Base-by-base conservation (phyloP, 2,113 vertebrate genomes). In the Spea bombifrons region DNA sequence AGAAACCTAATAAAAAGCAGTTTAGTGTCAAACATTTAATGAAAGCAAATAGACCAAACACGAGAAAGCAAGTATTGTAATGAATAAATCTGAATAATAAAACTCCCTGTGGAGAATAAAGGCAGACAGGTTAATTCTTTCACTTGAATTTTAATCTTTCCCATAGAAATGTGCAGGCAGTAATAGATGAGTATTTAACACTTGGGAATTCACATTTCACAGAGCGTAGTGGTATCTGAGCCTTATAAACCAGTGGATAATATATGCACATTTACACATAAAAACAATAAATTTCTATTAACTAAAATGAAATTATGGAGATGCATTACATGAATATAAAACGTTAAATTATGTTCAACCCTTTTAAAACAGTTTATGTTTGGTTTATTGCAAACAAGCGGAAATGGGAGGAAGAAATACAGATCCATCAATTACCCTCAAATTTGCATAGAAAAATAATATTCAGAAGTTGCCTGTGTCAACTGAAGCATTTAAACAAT, bases 11-110 rank as follows among this genome's bases (percentile, higher is more conserved):
- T 80, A 67, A 67, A 78, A 48, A 66, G 43, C 70, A 59, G 71
- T 80, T 80, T 73, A 73, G 53, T 80, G 63, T 71, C 64, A 80
- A 79, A 79, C 69, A 73, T 73, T 79, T 79, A 79, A 80, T 80
- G 71, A 80, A 80, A 80, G 71, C 49, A 80, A 80, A 73, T 80
- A 73, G 59, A 73, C 49, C 64, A 73, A 70, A 73, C 77, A 80
- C 73, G 77, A 80, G 73, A 79, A 80, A 73, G 70, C 52, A 80
- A 67, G 77, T 80, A 53, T 80, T 73, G 71, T 80, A 80, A 80
- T 80, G 77, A 80, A 80, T 80, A 80, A 80, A 80, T 80, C 77
- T 73, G 64, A 80, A 80, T 80, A 80, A 80, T 80, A 73, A 80
- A 73, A 67, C 52, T 80, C 77, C 77, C 77, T 30, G 45, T 73